phyloP scores from a whole-genome alignment of 1,140 invertebrate genomes.

The Mactra quadrangularis region DNA sequence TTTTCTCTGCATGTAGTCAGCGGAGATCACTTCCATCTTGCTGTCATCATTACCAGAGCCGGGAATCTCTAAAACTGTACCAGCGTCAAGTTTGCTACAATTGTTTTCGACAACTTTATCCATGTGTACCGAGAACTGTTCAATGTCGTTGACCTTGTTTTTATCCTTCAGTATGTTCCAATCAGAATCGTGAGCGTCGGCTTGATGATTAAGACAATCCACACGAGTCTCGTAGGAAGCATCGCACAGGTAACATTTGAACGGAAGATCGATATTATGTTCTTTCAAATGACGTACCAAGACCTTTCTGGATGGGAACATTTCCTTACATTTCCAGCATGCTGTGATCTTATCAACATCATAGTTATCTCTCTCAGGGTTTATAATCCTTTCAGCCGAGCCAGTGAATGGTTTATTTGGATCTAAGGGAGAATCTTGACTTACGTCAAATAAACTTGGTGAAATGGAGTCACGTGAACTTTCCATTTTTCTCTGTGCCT shows the following conservation, averaged over 20 bases:
- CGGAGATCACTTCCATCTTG: slow-evolving; percentile 85
- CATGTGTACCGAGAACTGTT: slow-evolving; percentile 74
- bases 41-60: slow-evolving; percentile 85
- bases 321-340: slow-evolving; percentile 79
- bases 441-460: slow-evolving; percentile 15
- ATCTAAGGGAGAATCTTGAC: slow-evolving; percentile 27
- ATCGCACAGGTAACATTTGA: slow-evolving; percentile 97
- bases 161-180: slow-evolving; percentile 82
- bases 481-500: slow-evolving; percentile 31
- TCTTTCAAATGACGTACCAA: slow-evolving; percentile 80
- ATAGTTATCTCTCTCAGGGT: slow-evolving; percentile 78
- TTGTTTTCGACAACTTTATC: slow-evolving; percentile 78
- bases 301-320: slow-evolving; percentile 76
- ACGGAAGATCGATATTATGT: slow-evolving; percentile 88
- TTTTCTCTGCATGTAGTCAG: slow-evolving; percentile 94
- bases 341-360: slow-evolving; percentile 79
- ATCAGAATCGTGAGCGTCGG: slow-evolving; percentile 86
- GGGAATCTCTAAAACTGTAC: slow-evolving; percentile 67
- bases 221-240: slow-evolving; percentile 91
- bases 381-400: slow-evolving; percentile 71
- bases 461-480: background rate
- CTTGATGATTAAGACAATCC: slow-evolving; percentile 92
- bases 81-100: slow-evolving; percentile 71
- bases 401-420: slow-evolving; percentile 65
- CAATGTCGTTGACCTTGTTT: slow-evolving; percentile 77